Conservation (phyloP, 2,797 vertebrate species). For the Telmatherina bonti region DNA sequence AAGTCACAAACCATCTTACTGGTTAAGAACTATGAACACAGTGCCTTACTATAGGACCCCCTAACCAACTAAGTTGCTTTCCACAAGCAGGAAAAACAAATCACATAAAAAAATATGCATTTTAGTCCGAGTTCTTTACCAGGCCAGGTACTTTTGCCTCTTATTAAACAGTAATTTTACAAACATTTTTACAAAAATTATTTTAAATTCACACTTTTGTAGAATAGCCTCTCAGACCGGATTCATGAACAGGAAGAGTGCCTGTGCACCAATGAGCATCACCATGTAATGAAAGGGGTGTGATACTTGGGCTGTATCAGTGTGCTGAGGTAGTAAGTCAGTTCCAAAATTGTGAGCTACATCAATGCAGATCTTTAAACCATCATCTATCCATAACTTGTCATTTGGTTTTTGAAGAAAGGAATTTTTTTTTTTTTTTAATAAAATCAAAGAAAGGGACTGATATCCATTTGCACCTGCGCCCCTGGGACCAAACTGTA, state of each 20-base stretch:
- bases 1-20: not conserved
- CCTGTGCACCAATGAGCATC: not conserved
- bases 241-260: not conserved
- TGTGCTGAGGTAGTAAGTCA: not conserved
- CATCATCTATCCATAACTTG: not conserved
- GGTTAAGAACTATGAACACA: not conserved
- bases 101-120: not conserved
- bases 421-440: not conserved
- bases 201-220: not conserved
- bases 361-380: not conserved
- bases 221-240: too few relatives aligned
- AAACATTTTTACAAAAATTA: not conserved
- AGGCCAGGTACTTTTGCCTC: not conserved
- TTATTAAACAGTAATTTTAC: not conserved
- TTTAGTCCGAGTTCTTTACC: not conserved
- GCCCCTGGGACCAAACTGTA: not conserved
- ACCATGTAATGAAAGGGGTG: not conserved
- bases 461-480: not conserved
- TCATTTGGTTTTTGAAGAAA: not conserved
- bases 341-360: not conserved
- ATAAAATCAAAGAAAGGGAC: not conserved
- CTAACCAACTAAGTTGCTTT: not conserved
- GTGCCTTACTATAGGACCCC: not conserved
- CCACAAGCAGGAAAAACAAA: not conserved
- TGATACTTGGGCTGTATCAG: not conserved